A percentile compares a stretch with the other conserved stretches of the same genome.
Conservation (phyloP, 2,888 invertebrate species). For the Rhamnusium bicolor region DNA sequence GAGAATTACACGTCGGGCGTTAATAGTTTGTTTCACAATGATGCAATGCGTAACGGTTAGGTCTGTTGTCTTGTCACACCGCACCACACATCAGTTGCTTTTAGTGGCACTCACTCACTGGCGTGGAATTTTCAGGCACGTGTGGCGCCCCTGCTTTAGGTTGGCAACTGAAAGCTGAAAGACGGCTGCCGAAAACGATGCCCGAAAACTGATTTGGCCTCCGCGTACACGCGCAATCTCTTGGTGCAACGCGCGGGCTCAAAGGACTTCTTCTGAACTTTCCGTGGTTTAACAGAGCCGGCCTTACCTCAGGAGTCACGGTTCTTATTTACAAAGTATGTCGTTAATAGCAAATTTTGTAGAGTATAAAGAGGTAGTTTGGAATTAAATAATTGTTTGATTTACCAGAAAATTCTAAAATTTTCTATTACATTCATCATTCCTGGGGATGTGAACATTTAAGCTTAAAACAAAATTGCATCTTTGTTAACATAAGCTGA, state of each 20-base stretch:
- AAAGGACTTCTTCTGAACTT: conserved; percentile 7
- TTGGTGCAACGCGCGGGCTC: conserved; percentile 25
- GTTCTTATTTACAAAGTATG: background rate
- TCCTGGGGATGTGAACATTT: too few relatives aligned
- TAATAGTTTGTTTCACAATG: background rate
- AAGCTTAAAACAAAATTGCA: too few relatives aligned
- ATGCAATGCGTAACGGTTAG: conserved; percentile 6
- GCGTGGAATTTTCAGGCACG: conserved; percentile 26
- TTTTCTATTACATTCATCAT: too few relatives aligned
- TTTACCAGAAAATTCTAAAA: background rate
- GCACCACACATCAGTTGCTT: conserved; percentile 22
- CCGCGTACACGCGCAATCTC: conserved; percentile 30
- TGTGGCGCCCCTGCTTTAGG: conserved; percentile 29
- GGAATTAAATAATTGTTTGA: background rate
- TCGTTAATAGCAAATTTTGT: too few relatives aligned
- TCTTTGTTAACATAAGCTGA: too few relatives aligned
- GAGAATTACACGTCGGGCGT: conserved; percentile 3
- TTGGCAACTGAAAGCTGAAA: conserved; percentile 31
- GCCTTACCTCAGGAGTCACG: background rate
- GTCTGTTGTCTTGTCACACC: conserved; percentile 13
- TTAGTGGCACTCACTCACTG: conserved; percentile 21
- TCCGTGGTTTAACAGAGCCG: background rate
- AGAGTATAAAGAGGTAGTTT: too few relatives aligned
- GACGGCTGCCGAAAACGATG: conserved; percentile 29
- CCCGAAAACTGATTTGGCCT: conserved; percentile 25